A percentile compares a stretch with the other conserved stretches of the same genome.
phyloP scores from a whole-genome alignment of 2,113 vertebrate species.

The Noturus placidus region DNA sequence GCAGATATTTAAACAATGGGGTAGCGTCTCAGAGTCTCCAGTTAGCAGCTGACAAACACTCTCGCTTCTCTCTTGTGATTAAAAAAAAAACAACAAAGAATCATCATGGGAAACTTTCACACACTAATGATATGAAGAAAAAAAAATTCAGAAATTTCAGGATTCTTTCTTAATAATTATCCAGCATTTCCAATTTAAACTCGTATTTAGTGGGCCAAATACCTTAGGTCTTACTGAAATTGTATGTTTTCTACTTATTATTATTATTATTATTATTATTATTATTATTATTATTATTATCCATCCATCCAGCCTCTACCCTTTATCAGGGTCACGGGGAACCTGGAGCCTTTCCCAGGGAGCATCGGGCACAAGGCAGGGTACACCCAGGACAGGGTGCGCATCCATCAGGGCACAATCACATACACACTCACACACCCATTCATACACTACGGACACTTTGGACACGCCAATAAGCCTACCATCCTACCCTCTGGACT shows the following conservation, averaged over 20 bases:
- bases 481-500: too few relatives aligned
- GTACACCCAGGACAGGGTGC: too few relatives aligned
- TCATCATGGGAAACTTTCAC: not conserved
- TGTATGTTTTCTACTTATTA: not conserved
- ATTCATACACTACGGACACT: too few relatives aligned
- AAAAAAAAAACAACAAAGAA: not conserved
- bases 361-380: too few relatives aligned
- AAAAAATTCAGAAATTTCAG: not conserved
- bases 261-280: not conserved
- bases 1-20: conserved; percentile 17
- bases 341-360: too few relatives aligned
- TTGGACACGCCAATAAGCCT: too few relatives aligned
- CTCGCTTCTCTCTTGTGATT: not conserved
- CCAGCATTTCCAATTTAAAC: not conserved
- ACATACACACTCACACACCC: too few relatives aligned
- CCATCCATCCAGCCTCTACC: too few relatives aligned
- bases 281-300: not conserved
- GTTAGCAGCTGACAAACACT: not conserved
- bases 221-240: too few relatives aligned
- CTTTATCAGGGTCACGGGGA: too few relatives aligned
- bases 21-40: not conserved
- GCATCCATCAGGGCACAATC: too few relatives aligned
- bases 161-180: not conserved
- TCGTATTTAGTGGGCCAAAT: not conserved
- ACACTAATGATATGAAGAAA: not conserved